Percentiles rank a stretch among this genome's conserved stretches.
These are phyloP conservation scores for Tetragnatha montana DNA, from an alignment of 2,888 invertebrate species.

Conservation along the genomic window DNA sequence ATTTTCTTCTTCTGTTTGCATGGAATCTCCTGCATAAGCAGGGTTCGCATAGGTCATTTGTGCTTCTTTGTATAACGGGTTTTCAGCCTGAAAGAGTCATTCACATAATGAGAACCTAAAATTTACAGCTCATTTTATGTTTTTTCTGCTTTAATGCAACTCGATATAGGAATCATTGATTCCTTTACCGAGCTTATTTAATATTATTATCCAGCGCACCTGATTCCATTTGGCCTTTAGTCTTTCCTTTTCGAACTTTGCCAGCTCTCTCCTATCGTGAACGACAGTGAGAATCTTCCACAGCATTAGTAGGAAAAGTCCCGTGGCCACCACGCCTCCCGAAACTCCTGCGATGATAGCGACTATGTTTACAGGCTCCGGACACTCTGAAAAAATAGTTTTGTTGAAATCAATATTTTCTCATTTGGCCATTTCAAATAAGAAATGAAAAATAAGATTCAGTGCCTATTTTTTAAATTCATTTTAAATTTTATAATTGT, in stretches of 20 bases:
- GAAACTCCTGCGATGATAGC: conserved; percentile 77
- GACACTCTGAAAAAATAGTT: conserved; percentile 60
- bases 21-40: conserved; percentile 74
- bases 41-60: conserved; percentile 77
- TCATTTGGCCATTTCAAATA: neutral
- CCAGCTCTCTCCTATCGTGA: conserved; percentile 77
- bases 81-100: conserved; percentile 75
- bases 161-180: no score
- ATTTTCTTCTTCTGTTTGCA: neutral
- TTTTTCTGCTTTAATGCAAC: no score
- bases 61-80: conserved; percentile 77
- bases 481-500: no score
- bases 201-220: conserved; percentile 74
- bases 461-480: no score
- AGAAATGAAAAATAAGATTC: neutral
- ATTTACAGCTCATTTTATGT: no score
- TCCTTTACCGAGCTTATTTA: no score
- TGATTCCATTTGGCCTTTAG: conserved; percentile 77
- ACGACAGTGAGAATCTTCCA: conserved; percentile 77
- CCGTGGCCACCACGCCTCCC: conserved; percentile 76
- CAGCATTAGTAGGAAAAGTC: conserved; percentile 76
- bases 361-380: conserved; percentile 52
- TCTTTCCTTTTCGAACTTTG: conserved; percentile 77
- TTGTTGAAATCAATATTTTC: neutral
- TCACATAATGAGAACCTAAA: no score